Base-by-base conservation (phyloP, 1,140 invertebrate genomes). In the Pseudomyrmex cubaensis region DNA sequence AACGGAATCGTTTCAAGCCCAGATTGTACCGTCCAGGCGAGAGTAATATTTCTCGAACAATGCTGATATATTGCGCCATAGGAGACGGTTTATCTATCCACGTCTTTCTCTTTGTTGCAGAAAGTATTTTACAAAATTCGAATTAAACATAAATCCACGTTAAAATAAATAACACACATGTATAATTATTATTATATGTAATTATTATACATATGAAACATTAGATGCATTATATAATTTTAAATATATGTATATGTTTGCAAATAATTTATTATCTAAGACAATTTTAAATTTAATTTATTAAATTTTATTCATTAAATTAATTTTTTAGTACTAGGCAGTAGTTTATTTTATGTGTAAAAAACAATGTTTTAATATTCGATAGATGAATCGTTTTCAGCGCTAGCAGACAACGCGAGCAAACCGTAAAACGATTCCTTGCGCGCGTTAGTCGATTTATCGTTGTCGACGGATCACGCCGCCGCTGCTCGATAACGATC, bases 1-100 rank as follows among this genome's bases (percentile, higher is more conserved):
- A 73, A 54, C 17, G 56, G 66, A 85, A 87, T 88, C 80, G 64
- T 87, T 80, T 72, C 70, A 85, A 59, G 66, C 76, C 76, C 83
- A 85, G 83, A 82, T 85, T 78, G 83, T 87, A 88, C 85, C 83
- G 85, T 85, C 83, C 85, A 87, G 86, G 54, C 46, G 54, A 84
- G 82, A 77, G 44, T 50, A 84, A 57, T 78, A 10, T 70, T 78
- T 78, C 20, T 69, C 69, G 82, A 87, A 75, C 63, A 80, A 87
- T 57, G 63, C 62, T 84, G 48, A 76, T 56, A 35, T 35, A 35
- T 35, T 7, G 35, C 22, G 52, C 57, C 84, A 15, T 22, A 35
- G 73, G 52, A 25, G n/a, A 80, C n/a, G 54, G 44, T 72, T 80
- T 50, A 15, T 80, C 56, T 25, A 72, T 80, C 17, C 9, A 25